Evolutionary conservation across 2,888 invertebrate species (phyloP).

Genomic region (Zaprionus lineosus): DNA sequence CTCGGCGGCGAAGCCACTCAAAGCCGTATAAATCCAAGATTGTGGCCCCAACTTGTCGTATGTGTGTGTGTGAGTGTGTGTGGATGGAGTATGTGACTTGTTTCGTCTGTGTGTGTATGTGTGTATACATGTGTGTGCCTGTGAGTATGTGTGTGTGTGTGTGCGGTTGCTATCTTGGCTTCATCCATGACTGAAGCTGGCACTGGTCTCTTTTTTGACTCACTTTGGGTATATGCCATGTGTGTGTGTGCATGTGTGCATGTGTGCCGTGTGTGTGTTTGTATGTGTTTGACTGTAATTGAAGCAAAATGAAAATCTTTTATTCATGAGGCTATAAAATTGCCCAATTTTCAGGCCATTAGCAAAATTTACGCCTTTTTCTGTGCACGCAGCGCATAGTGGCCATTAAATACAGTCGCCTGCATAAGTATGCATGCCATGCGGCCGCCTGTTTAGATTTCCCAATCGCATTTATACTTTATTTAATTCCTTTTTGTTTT

Average conservation of each 20-base stretch:
- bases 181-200: slow-evolving; percentile 60
- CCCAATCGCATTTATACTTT: slow-evolving; percentile 52
- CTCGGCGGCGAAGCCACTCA: slow-evolving; percentile 55
- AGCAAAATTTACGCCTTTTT: slow-evolving; percentile 82
- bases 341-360: slow-evolving; percentile 82
- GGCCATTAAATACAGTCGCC: slow-evolving; percentile 74
- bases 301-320: slow-evolving; percentile 81
- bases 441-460: slow-evolving; percentile 65
- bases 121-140: background rate
- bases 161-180: slow-evolving; percentile 66
- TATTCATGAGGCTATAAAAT: slow-evolving; percentile 83
- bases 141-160: slow-evolving; percentile 22
- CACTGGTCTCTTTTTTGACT: slow-evolving; percentile 36
- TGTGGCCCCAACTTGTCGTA: slow-evolving; percentile 75
- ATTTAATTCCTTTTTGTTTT: too few relatives aligned
- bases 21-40: slow-evolving; percentile 76
- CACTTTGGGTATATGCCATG: slow-evolving; percentile 18
- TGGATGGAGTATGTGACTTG: slow-evolving; percentile 2
- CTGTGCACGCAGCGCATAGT: slow-evolving; percentile 71
- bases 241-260: slow-evolving; percentile 21
- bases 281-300: slow-evolving; percentile 73
- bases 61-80: slow-evolving; percentile 34
- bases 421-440: slow-evolving; percentile 72
- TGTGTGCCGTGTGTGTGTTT: slow-evolving; percentile 11
- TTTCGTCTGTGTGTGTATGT: slow-evolving; percentile 3